phyloP scores from a whole-genome alignment of 1,140 invertebrate genomes.

The Bombus waltoni region DNA sequence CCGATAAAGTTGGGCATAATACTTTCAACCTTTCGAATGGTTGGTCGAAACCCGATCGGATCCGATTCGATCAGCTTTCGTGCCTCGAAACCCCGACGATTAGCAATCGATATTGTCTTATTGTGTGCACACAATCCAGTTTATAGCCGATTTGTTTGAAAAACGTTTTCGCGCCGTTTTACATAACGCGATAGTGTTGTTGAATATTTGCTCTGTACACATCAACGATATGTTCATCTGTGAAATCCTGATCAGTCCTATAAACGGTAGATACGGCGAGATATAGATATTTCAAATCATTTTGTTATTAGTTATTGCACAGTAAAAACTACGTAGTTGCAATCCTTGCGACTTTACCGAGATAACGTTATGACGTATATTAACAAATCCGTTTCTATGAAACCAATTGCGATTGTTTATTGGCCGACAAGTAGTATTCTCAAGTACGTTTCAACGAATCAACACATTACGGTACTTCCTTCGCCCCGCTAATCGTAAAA shows the following conservation, averaged over 20 bases:
- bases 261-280: background rate
- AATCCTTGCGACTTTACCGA: background rate
- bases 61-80: background rate
- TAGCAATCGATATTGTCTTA: background rate
- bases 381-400: constrained; percentile 2
- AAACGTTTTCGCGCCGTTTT: background rate
- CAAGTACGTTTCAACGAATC: constrained; percentile 6
- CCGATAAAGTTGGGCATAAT: background rate
- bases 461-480: background rate
- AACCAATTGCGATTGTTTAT: background rate
- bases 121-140: constrained; percentile 7
- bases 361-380: background rate
- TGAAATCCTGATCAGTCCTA: background rate
- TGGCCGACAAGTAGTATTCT: background rate
- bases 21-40: background rate
- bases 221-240: background rate
- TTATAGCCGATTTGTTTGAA: background rate
- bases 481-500: background rate
- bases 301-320: background rate
- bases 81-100: background rate
- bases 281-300: background rate
- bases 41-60: background rate
- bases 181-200: background rate
- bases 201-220: background rate
- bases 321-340: background rate